A percentile compares a stretch with the other conserved stretches of the same genome.
Evolutionary conservation across 2,113 vertebrate species (phyloP).

Genomic region (Channa maculata): DNA sequence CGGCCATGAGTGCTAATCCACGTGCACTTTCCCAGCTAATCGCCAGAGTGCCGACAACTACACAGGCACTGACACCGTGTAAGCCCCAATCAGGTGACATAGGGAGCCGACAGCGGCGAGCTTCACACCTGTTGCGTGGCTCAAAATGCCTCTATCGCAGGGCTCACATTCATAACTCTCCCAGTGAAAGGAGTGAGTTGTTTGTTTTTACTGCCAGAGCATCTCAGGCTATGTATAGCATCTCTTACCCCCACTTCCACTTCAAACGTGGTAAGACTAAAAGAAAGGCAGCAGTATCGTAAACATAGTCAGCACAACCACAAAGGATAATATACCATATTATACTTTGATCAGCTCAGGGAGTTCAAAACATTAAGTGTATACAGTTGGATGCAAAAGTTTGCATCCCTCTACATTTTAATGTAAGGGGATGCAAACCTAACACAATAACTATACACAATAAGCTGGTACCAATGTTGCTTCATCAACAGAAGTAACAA

Average conservation of each 20-base stretch:
- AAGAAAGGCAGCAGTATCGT: conserved; percentile 20
- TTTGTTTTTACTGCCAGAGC: conserved; percentile 85
- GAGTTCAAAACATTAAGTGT: not conserved
- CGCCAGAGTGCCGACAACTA: conserved; percentile 59
- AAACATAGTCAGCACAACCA: too few relatives aligned
- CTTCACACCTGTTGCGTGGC: conserved; percentile 78
- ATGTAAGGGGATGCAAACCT: too few relatives aligned
- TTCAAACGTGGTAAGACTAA: conserved; percentile 17
- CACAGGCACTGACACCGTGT: conserved; percentile 44
- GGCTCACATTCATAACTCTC: conserved; percentile 82
- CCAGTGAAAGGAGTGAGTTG: conserved; percentile 80
- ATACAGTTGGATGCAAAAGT: too few relatives aligned
- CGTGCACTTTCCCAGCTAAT: conserved; percentile 54
- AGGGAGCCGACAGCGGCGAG: conserved; percentile 40
- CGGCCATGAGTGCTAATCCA: conserved; percentile 74
- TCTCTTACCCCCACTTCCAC: conserved; percentile 23
- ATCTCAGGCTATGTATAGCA: conserved; percentile 80
- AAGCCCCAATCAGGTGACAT: conserved; percentile 75
- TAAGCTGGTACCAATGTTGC: too few relatives aligned
- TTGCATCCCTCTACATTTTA: too few relatives aligned
- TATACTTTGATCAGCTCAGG: not conserved
- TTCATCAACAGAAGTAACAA: too few relatives aligned
- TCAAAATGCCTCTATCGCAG: conserved; percentile 58
- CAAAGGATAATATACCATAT: too few relatives aligned
- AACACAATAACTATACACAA: too few relatives aligned